phyloP scores from a whole-genome alignment of 2,888 invertebrate species.

The Cheilosia vulpina region DNA sequence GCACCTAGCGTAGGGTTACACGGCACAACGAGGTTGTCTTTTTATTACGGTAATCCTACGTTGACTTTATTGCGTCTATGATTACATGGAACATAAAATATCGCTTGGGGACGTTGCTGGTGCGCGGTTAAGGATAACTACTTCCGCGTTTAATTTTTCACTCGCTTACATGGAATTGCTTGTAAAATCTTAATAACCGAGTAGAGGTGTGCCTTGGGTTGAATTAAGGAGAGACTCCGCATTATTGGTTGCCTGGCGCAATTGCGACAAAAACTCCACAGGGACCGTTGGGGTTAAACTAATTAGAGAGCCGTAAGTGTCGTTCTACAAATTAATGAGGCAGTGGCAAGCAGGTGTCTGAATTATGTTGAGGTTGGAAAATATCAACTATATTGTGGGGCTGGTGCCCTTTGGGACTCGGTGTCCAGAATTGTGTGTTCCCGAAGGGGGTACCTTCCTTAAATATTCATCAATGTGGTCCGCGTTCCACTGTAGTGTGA shows the following conservation, averaged over 20 bases:
- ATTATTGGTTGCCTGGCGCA: not conserved
- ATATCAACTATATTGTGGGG: no score
- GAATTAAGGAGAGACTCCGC: not conserved
- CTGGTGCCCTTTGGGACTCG: no score
- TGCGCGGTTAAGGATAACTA: not conserved
- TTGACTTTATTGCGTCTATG: not conserved
- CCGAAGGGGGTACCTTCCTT: no score
- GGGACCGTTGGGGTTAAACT: not conserved
- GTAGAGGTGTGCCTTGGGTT: not conserved
- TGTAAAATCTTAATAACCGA: not conserved
- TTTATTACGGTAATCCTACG: not conserved
- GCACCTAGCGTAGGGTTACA: conserved; percentile 2
- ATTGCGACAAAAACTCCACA: not conserved
- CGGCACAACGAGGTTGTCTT: not conserved
- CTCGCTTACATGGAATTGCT: not conserved
- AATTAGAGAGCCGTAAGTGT: not conserved
- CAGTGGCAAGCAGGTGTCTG: no score
- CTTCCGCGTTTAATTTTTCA: not conserved
- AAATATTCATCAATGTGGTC: no score
- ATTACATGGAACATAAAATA: not conserved
- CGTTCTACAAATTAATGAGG: not conserved
- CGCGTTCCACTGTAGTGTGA: no score
- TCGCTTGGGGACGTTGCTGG: not conserved
- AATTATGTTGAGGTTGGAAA: no score
- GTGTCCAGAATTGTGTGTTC: no score